Evolutionary conservation across 2,888 invertebrate species (phyloP).

Genomic region (Baccha elongata): DNA sequence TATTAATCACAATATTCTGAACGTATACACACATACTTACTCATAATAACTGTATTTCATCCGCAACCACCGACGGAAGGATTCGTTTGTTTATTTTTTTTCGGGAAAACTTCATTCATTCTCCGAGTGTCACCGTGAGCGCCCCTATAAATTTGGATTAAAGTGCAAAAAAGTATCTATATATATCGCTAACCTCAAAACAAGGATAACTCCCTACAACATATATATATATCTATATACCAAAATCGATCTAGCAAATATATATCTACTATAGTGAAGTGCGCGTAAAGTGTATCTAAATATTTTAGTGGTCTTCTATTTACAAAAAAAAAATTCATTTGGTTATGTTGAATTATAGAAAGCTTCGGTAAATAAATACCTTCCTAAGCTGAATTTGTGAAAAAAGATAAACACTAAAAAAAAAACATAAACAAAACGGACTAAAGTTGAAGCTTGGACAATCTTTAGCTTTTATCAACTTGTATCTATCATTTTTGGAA

Average conservation of each 20-base stretch:
- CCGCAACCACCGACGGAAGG: constrained; percentile 4
- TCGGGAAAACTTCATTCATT: constrained; percentile 24
- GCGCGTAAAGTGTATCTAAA: constrained; percentile 18
- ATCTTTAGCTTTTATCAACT: not conserved
- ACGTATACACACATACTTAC: constrained; percentile 12
- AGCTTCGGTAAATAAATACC: not conserved
- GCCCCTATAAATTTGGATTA: constrained; percentile 55
- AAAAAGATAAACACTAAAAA: constrained; percentile 22
- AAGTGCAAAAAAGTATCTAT: constrained; percentile 32
- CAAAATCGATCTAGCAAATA: not conserved
- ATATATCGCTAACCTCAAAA: not conserved
- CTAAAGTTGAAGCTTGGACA: constrained; percentile 1
- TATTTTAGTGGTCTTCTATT: constrained; percentile 12
- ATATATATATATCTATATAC: not conserved
- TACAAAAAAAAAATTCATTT: not conserved
- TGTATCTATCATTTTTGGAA: constrained; percentile 37
- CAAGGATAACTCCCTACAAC: constrained; percentile 30
- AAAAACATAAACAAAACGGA: constrained; percentile 10
- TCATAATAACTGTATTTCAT: not conserved
- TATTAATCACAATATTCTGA: constrained; percentile 61
- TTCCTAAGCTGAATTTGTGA: not conserved
- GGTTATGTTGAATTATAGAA: not conserved
- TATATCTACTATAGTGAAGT: constrained; percentile 54
- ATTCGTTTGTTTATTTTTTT: constrained; percentile 8
- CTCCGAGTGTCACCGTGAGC: not conserved